Base-by-base conservation (phyloP, 2,888 invertebrate genomes). In the Monoplex corrugatus region DNA sequence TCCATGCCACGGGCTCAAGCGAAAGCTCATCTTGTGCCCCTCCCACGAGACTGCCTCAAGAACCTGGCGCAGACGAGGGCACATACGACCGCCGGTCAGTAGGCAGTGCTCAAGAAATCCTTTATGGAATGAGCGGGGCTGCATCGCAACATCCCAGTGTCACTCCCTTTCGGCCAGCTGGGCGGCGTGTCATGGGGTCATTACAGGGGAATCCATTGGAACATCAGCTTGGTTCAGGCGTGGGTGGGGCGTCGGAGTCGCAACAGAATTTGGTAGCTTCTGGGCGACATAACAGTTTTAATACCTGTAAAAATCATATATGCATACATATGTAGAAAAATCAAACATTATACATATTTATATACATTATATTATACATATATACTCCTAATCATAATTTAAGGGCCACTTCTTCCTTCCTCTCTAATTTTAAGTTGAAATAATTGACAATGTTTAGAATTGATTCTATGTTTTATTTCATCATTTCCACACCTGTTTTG, bases 221-320 rank as follows among this genome's bases (percentile, higher is more conserved):
- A 88, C 95, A 95, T 0, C 90, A 86, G 90, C 95, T 95, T 10
- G 28, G 28, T 86, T 50, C 5, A 95, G 92, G 19, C 95, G 88
- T 95, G 95, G 0, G 95, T 0, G 95, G 95, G 19, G 95, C 95
- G 87, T 95, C 95, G 0, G 94, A 92, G 95, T 93, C 57, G 92
- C 23, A 95, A 90, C 94, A 94, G 32, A 95, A 94, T 88, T 95
- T 95, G 3, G 95, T 94, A 8, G 95, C 93, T 6, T 94, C 93
- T 3, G 92, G 91, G 43, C 95, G 85, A 95, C 95, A 95, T 85
- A 85, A 92, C 8, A 95, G 92, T 89, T 95, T 95, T 23, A 94
- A 87, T 44, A 95, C 91, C 88, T 89, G 75, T 5, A 10, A 23
- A 19, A 63, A 63, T 88, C 10, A 88, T 87, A 86, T 94, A 40